Percentiles rank a stretch among this genome's conserved stretches.
Evolutionary conservation across 2,797 vertebrate genomes (phyloP).

Genomic region (Crax fasciolata): DNA sequence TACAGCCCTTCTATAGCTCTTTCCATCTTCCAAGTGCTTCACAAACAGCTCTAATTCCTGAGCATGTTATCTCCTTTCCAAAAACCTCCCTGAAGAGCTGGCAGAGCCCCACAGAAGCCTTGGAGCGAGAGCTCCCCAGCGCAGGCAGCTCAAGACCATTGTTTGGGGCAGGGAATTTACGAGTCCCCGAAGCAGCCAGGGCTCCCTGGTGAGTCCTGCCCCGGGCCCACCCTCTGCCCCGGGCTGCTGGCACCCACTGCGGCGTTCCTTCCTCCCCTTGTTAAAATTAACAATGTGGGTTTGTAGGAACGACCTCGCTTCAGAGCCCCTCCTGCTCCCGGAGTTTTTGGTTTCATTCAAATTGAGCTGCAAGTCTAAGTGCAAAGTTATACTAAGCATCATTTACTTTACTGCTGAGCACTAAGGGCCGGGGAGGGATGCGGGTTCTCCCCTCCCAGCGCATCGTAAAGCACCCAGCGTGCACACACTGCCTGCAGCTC

Average conservation of each 20-base stretch:
- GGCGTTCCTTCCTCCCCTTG: constrained; percentile 37
- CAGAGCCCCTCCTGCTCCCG: constrained; percentile 46
- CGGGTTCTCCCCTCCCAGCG: constrained; percentile 18
- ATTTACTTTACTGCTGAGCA: constrained; percentile 76
- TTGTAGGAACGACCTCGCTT: constrained; percentile 39
- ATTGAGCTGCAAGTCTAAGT: constrained; percentile 64
- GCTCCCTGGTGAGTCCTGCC: not conserved
- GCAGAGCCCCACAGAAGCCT: not conserved
- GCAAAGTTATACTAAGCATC: constrained; percentile 73
- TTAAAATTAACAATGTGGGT: constrained; percentile 80
- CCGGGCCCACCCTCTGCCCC: not conserved
- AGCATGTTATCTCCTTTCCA: not conserved
- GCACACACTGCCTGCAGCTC: not conserved
- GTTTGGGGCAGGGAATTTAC: constrained; percentile 39
- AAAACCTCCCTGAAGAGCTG: constrained; percentile 36
- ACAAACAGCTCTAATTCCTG: constrained; percentile 59
- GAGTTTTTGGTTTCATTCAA: constrained; percentile 65
- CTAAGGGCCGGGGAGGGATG: constrained; percentile 51
- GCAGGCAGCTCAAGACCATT: constrained; percentile 20
- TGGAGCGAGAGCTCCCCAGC: not conserved
- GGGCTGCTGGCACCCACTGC: not conserved
- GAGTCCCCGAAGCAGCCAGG: constrained; percentile 14
- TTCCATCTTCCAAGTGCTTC: constrained; percentile 50
- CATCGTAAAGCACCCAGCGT: not conserved
- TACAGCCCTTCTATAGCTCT: constrained; percentile 58